Evolutionary conservation across 2,888 invertebrate species (phyloP), one percentile per base, ranked within the genome.

Genomic region (Acanthoscelides obtectus): DNA sequence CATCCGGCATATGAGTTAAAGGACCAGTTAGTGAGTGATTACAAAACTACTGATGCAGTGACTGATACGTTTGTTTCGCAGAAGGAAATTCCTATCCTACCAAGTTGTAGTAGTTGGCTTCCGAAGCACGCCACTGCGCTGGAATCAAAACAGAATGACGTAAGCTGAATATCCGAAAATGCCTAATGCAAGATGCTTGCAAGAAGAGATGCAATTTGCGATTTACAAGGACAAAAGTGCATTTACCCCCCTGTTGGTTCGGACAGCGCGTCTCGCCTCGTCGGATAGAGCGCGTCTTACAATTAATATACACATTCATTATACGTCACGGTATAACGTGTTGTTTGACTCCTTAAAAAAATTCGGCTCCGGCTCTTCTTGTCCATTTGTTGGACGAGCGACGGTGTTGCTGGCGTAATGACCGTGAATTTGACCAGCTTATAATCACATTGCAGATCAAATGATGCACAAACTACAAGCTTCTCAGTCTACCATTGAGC

Each of bases 141-240:
- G 45, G 17, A 75, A 72, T 75, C 72, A 72, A 73, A 72, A 71
- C 74, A 73, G 68, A 73, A 70, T 73, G 76, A 76, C 77, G 77
- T 75, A 79, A 78, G 75, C 72, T 76, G 70, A 78, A 79, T 22
- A 67, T 22, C 71, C 75, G 63, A 72, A 73, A 74, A 45, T 12
- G 79, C 78, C 76, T 77, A 80, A 80, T 80, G 79, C 80, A 79
- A 76, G 77, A 77, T 45, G 45, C 45, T 45, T 45, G 45, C 45
- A 45, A 12, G 45, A 45, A 17, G 45, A 45, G 45, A 45, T 79
- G 80, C 80, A 80, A 79, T 80, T 79, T 78, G 74, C 75, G 76
- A 75, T 71, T 70, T 80, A 79, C 85, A 85, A 85, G 85, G 85
- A 84, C 85, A 84, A 84, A 84, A 82, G 85, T 84, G 79, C 84